A percentile compares a stretch with the other conserved stretches of the same genome.
Evolutionary conservation across 2,888 invertebrate species (phyloP).

Genomic region (Megalurothrips usitatus): DNA sequence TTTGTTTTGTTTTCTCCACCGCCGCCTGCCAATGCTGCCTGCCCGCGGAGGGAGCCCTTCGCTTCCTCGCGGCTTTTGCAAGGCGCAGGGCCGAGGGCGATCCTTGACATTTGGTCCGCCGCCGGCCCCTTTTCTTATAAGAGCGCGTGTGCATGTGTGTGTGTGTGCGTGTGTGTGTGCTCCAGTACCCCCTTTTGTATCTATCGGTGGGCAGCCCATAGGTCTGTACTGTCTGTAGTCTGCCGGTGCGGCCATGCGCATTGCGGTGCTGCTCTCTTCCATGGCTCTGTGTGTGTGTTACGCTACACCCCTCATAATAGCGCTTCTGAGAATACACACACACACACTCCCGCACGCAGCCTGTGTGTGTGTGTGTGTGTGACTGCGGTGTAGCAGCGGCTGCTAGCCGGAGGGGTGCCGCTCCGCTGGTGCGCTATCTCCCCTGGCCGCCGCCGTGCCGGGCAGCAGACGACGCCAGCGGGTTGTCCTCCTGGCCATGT

Average conservation of each 20-base stretch:
- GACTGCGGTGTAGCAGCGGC: not conserved
- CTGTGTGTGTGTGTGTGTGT: not conserved
- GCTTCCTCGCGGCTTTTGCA: not conserved
- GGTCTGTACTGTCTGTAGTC: not conserved
- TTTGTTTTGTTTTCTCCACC: too few relatives aligned
- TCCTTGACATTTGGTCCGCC: constrained; percentile 9
- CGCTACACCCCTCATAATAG: constrained; percentile 6
- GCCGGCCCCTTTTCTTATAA: not conserved
- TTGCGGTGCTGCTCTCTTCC: not conserved
- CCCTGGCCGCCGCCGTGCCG: not conserved
- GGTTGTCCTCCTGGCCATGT: too few relatives aligned
- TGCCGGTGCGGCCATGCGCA: not conserved
- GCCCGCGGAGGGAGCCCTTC: not conserved
- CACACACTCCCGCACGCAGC: not conserved
- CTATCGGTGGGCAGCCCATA: not conserved
- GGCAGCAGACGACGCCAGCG: too few relatives aligned
- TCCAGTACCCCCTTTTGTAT: not conserved
- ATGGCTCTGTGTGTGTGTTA: not conserved
- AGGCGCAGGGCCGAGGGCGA: constrained; percentile 1
- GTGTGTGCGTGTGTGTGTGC: not conserved
- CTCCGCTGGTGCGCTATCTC: too few relatives aligned
- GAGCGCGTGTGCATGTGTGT: not conserved
- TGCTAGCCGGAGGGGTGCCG: too few relatives aligned
- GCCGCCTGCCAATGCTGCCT: too few relatives aligned
- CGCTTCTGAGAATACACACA: constrained; percentile 4